A percentile compares a stretch with the other conserved stretches of the same genome.
These are phyloP conservation scores for Byasa hedistus DNA, from an alignment of 2,888 invertebrate species.

Conservation along the genomic window DNA sequence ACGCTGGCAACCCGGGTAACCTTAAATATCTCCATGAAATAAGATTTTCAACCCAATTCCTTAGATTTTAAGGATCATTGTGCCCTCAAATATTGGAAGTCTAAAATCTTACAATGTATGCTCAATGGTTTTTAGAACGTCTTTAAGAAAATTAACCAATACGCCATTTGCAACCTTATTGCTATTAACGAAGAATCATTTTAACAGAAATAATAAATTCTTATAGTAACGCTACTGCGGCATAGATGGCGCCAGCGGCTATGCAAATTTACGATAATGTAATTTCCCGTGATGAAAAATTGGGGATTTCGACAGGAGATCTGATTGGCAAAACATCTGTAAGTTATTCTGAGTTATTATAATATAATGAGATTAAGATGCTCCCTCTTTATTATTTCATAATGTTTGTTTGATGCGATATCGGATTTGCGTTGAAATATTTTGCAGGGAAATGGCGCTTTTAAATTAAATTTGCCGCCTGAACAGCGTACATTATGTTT, in stretches of 20 bases:
- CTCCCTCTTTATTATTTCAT: conserved; percentile 65
- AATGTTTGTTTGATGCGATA: conserved; percentile 69
- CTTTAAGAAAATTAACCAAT: conserved; percentile 26
- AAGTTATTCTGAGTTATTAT: conserved; percentile 74
- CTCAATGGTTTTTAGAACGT: conserved; percentile 9
- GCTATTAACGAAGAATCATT: background rate
- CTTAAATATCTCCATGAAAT: conserved; percentile 32
- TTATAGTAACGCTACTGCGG: conserved; percentile 53
- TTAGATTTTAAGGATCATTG: conserved; percentile 15
- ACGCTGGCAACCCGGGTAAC: conserved; percentile 34
- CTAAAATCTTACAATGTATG: conserved; percentile 13
- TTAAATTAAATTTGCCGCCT: conserved; percentile 41
- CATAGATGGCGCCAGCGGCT: conserved; percentile 73
- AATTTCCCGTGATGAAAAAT: conserved; percentile 75
- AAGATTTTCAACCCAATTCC: conserved; percentile 41
- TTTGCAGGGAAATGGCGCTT: conserved; percentile 43
- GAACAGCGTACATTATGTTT: background rate
- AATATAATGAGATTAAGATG: conserved; percentile 75
- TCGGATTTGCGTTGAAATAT: conserved; percentile 38
- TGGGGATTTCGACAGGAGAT: conserved; percentile 60
- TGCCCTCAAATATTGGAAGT: conserved; percentile 1
- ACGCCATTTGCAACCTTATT: conserved; percentile 43
- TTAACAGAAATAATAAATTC: conserved; percentile 28
- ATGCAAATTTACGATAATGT: conserved; percentile 76
- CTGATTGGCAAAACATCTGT: conserved; percentile 75